A percentile compares a stretch with the other conserved stretches of the same genome.
Conservation (phyloP, 2,797 vertebrate species). For the Fundulus diaphanus region DNA sequence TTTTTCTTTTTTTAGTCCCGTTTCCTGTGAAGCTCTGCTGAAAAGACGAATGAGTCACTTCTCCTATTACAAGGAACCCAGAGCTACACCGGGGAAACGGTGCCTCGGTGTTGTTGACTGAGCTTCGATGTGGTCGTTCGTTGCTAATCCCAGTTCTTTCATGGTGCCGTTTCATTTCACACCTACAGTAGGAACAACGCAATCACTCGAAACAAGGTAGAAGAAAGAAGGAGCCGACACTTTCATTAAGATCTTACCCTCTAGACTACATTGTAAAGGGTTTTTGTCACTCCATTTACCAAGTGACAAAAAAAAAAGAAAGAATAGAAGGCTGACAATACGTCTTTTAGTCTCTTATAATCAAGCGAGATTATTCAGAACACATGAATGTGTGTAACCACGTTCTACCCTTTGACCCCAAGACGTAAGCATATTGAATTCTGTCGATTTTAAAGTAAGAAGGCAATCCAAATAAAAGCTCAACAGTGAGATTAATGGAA, state of each 20-base stretch:
- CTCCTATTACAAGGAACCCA: constrained; percentile 49
- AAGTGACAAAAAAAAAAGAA: background rate
- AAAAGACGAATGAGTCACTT: constrained; percentile 61
- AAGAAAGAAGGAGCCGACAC: constrained; percentile 2
- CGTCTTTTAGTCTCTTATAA: background rate
- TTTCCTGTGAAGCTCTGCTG: constrained; percentile 36
- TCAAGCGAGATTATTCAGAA: background rate
- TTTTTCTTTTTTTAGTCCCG: background rate
- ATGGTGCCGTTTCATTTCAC: constrained; percentile 43
- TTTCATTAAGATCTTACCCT: background rate
- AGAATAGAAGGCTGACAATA: background rate
- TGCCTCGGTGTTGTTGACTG: constrained; percentile 34
- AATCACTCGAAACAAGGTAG: constrained; percentile 13
- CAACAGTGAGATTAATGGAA: background rate
- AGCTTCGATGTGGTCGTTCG: constrained; percentile 32
- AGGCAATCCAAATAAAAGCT: background rate
- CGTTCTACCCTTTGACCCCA: background rate
- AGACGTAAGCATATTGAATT: background rate
- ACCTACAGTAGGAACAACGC: constrained; percentile 60
- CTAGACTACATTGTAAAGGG: background rate
- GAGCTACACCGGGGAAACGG: constrained; percentile 44
- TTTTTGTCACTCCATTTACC: background rate
- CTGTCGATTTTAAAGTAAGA: background rate
- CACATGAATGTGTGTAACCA: background rate
- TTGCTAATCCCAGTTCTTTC: constrained; percentile 42